These are phyloP conservation scores for Ferrisia virgata DNA, from an alignment of 2,888 invertebrate species.

Conservation along the genomic window DNA sequence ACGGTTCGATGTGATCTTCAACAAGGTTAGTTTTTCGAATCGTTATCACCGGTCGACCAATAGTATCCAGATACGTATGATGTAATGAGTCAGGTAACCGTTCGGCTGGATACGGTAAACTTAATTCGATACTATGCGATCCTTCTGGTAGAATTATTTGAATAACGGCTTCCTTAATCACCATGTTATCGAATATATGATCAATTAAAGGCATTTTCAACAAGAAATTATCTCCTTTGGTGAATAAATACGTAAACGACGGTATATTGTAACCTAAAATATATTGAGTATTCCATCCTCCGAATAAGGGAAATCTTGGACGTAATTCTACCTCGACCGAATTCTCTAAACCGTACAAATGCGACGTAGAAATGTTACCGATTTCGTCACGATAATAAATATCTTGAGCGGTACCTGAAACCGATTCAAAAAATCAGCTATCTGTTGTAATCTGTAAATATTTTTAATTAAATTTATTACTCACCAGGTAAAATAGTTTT, in stretches of 20 bases:
- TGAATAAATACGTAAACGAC: constrained; percentile 90
- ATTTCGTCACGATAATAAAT: constrained; percentile 98
- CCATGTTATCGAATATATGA: constrained; percentile 95
- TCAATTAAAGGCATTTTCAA: constrained; percentile 93
- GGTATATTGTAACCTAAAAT: constrained; percentile 96
- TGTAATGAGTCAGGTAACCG: constrained; percentile 72
- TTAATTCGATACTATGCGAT: constrained; percentile 73
- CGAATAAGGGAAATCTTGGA: constrained; percentile 95
- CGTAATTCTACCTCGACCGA: constrained; percentile 93
- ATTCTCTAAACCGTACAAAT: constrained; percentile 82
- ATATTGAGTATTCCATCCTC: constrained; percentile 98
- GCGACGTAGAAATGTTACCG: constrained; percentile 97
- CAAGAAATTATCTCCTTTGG: constrained; percentile 71
- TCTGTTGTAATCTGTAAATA: background rate
- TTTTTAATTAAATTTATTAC: background rate
- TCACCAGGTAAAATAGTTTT: constrained; percentile 69
- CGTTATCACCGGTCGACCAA: constrained; percentile 84
- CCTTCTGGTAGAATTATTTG: constrained; percentile 94
- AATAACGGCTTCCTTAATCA: constrained; percentile 82
- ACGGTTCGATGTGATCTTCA: constrained; percentile 93
- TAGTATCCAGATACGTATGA: constrained; percentile 91
- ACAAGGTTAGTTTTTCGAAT: constrained; percentile 82
- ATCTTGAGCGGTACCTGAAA: constrained; percentile 69
- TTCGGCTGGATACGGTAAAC: constrained; percentile 76
- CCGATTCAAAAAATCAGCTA: background rate